Base-by-base conservation (phyloP, 2,797 vertebrate species). In the Propithecus perrieri region DNA sequence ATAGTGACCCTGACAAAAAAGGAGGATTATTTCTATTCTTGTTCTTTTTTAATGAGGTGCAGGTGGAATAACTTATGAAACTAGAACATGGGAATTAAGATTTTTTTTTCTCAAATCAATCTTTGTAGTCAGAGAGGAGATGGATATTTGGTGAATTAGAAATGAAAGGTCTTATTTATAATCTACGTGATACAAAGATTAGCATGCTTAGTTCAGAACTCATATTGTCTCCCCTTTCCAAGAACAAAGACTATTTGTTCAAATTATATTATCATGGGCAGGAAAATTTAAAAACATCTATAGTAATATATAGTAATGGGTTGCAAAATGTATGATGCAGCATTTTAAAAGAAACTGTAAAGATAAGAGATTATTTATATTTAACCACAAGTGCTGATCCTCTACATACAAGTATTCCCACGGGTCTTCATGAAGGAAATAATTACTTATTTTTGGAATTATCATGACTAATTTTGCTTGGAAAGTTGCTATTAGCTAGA, bases 371-470 rank as follows among this genome's bases (percentile, higher is more conserved):
- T 83, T 90, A n/a, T 78, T 87, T 76, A n/a, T 53, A 57, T 50
- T 76, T 95, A 33, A 87, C 76, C 57, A 46, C 2, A 97, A 89
- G 28, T 93, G 88, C 85, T 97, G 95, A 98, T 97, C 24, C 75
- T 97, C 63, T 76, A 55, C 87, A 83, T 22, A 85, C 7, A 63
- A 87, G 18, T 48, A 89, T 93, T 72, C 35, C 63, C 7, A 30
- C 14, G 83, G 90, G 71, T 76, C 85, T 85, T 92, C 75, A 92
- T 89, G 72, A 96, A 97, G 55, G 7, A 81, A 95, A 89, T 97
- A 97, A 96, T 97, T 95, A 76, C 48, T 96, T 89, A 57, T 84
- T 95, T 96, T 92, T 95, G 95, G 74, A 97, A 94, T 98, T 97
- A 84, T 5, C 87, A 92, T 89, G 85, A 94, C 55, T 92, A 96